Evolutionary conservation across 2,888 invertebrate species (phyloP).

Genomic region (Luperina nickerlii): DNA sequence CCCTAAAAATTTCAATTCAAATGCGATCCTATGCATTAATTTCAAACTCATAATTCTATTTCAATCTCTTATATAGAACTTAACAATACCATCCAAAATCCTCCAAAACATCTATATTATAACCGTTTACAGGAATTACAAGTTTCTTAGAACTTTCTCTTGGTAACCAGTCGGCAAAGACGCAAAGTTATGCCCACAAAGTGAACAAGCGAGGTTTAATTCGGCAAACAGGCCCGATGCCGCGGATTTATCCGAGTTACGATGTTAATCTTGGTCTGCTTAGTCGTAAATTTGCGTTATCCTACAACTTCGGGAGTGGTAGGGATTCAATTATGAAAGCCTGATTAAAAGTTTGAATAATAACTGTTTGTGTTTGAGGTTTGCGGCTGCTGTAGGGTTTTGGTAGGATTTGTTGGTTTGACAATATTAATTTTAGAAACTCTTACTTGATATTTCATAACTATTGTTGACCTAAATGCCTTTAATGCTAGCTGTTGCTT

Average conservation of each 20-base stretch:
- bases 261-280: slow-evolving; percentile 72
- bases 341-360: slow-evolving; percentile 63
- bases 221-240: slow-evolving; percentile 80
- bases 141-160: slow-evolving; percentile 60
- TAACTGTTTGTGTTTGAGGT: slow-evolving; percentile 56
- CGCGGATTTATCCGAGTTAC: slow-evolving; percentile 81
- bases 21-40: neutral
- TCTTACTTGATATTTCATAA: neutral
- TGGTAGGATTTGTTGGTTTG: slow-evolving; percentile 9
- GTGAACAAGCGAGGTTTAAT: slow-evolving; percentile 81
- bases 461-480: neutral
- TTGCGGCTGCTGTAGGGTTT: neutral
- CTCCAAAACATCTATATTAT: slow-evolving; percentile 30
- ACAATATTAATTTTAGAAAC: neutral
- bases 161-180: slow-evolving; percentile 49
- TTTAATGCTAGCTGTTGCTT: neutral
- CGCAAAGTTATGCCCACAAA: slow-evolving; percentile 70
- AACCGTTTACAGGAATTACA: slow-evolving; percentile 56
- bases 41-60: slow-evolving; percentile 8
- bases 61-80: slow-evolving; percentile 12
- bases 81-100: slow-evolving; percentile 26
- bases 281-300: slow-evolving; percentile 65
- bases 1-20: slow-evolving; percentile 4
- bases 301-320: slow-evolving; percentile 51
- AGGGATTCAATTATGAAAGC: slow-evolving; percentile 63